A percentile compares a stretch with the other conserved stretches of the same genome.
Conservation (phyloP, 2,888 invertebrate species). For the Agrochola macilenta region DNA sequence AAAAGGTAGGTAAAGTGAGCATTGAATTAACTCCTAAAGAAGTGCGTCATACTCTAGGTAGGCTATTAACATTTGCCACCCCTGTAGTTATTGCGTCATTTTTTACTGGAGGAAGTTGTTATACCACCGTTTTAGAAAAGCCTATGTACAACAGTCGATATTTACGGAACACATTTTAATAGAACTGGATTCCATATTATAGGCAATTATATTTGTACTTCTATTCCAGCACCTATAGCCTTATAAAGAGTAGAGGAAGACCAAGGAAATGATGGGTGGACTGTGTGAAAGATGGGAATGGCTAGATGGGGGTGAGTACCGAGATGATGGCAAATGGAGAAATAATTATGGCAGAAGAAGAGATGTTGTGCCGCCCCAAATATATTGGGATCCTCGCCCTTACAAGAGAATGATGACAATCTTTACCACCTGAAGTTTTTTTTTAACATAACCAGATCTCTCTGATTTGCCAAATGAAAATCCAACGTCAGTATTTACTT, state of each 20-base stretch:
- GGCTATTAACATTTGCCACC: slow-evolving; percentile 42
- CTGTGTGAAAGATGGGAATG: background rate
- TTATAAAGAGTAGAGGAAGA: background rate
- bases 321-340: background rate
- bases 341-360: background rate
- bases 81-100: slow-evolving; percentile 37
- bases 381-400: background rate
- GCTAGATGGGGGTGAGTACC: background rate
- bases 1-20: background rate
- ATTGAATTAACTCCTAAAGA: background rate
- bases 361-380: background rate
- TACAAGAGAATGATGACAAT: background rate
- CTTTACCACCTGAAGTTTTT: background rate
- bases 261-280: background rate
- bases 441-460: too few relatives aligned
- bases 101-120: slow-evolving; percentile 6
- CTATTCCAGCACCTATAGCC: background rate
- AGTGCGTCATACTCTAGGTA: slow-evolving; percentile 39
- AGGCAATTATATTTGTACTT: background rate
- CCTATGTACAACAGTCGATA: background rate
- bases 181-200: background rate
- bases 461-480: background rate
- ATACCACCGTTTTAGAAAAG: background rate
- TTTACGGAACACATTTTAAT: too few relatives aligned
- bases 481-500: slow-evolving; percentile 19